Conservation (phyloP, 2,797 vertebrate species). For the Sciurus carolinensis region DNA sequence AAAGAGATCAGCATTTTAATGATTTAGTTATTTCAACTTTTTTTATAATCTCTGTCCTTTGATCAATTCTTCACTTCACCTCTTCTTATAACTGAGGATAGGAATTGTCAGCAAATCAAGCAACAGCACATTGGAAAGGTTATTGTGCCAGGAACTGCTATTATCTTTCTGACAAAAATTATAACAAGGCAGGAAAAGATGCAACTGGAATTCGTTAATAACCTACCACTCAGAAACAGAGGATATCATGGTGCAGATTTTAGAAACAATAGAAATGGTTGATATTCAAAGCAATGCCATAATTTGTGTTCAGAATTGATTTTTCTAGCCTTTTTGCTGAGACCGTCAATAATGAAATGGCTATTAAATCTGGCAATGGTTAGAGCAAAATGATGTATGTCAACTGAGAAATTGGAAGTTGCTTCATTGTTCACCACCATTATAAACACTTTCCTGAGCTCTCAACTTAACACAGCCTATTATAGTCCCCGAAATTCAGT, state of each 20-base stretch:
- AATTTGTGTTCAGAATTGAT: conserved; percentile 77
- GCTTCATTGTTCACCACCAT: conserved; percentile 33
- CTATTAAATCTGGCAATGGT: conserved; percentile 44
- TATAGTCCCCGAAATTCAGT: background rate
- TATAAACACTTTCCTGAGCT: conserved; percentile 38
- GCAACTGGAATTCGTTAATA: conserved; percentile 72
- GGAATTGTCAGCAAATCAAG: conserved; percentile 84
- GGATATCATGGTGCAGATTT: conserved; percentile 44
- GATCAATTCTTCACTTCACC: conserved; percentile 83
- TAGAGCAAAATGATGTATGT: conserved; percentile 26
- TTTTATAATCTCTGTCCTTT: conserved; percentile 84
- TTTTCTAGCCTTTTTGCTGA: conserved; percentile 75
- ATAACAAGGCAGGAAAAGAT: conserved; percentile 73
- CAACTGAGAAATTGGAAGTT: conserved; percentile 69
- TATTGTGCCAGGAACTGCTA: conserved; percentile 75
- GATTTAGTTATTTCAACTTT: conserved; percentile 86
- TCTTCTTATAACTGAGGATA: conserved; percentile 77
- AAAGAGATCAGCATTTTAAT: conserved; percentile 85
- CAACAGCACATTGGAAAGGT: conserved; percentile 80
- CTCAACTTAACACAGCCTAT: background rate
- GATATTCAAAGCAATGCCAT: conserved; percentile 73
- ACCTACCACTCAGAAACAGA: conserved; percentile 67
- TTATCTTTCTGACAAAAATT: conserved; percentile 82
- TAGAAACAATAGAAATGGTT: conserved; percentile 69
- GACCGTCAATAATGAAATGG: conserved; percentile 74